A percentile compares a stretch with the other conserved stretches of the same genome.
phyloP scores from a whole-genome alignment of 2,113 vertebrate species.

The Ursus arctos region DNA sequence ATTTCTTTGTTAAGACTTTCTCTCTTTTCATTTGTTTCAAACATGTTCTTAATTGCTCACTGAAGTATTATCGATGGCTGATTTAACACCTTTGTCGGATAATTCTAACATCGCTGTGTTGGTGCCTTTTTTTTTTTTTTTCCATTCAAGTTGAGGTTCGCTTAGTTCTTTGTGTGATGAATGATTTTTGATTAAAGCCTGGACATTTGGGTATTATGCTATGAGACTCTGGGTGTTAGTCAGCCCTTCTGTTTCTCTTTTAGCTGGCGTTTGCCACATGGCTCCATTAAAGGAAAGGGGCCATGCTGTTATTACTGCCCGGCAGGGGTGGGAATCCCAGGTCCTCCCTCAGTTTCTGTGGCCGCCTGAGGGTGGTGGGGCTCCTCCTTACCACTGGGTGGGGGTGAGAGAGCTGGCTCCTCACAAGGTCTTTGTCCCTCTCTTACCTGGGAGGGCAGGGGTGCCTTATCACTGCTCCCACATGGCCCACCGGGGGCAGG shows the following conservation, averaged over 20 bases:
- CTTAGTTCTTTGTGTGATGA: not conserved
- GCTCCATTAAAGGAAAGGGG: accelerated
- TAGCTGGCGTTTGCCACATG: not conserved
- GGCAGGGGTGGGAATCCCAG: not conserved
- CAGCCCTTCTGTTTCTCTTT: not conserved
- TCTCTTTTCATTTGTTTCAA: not conserved
- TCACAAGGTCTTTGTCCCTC: not conserved
- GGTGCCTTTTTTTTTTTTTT: not conserved
- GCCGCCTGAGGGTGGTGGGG: accelerated
- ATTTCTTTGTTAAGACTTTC: not conserved
- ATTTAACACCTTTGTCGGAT: not conserved
- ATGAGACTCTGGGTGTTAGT: not conserved
- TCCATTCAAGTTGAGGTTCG: not conserved
- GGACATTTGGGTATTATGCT: not conserved
- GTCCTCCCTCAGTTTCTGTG: not conserved
- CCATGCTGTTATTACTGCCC: not conserved
- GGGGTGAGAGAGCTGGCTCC: not conserved
- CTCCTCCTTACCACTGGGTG: not conserved
- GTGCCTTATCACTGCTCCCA: not conserved
- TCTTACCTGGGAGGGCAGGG: not conserved
- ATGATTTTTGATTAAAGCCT: not conserved
- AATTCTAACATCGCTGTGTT: not conserved
- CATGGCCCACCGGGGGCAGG: accelerated
- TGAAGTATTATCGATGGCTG: not conserved
- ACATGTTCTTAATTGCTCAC: not conserved